Evolutionary conservation across 2,113 vertebrate species (phyloP), one percentile per base, ranked within the genome.

Genomic region (Tretioscincus oriximinensis): DNA sequence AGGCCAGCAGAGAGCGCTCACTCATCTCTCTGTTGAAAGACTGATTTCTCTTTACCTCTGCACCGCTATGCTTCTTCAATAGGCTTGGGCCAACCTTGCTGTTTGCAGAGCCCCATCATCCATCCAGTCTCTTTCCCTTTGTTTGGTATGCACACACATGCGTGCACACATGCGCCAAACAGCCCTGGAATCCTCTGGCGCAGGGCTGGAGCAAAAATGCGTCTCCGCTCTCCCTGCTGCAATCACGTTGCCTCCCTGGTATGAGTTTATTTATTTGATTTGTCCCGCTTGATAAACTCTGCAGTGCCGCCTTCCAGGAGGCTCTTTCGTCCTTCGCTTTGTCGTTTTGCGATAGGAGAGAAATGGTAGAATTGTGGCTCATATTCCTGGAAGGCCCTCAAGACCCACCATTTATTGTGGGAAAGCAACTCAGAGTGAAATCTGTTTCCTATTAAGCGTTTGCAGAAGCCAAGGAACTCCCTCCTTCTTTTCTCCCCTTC

Each of bases 251-350:
- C 1, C 10, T 49, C 86, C 73, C 4, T 45, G 29, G 12, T 47
- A n/a, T 0, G 67, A 58, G 9, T 73, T 4, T 89, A 21, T 88
- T 90, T 89, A 72, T 87, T 82, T 75, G 76, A 81, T 80, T 67
- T 83, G 80, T 89, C 87, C 82, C 0, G 28, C 67, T 83, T 83
- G 80, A 90, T 90, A 91, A 92, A 90, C 90, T 41, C 35, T 41
- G 86, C 1, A 78, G 51, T 75, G 85, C 81, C 66, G 51, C 18
- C 80, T 80, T 90, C 85, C 85, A 87, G 85, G 85, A 83, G 41
- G 82, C 0, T 0, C 71, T 89, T 81, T 85, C 28, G 77, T 81
- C 80, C 84, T 84, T 29, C 29, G 3, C 10, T 18, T 20, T 7
- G 6, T 31, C 66, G 31, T 54, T 73, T 4, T 7, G 76, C 0